Percentiles rank a stretch among this genome's conserved stretches.
Conservation (phyloP, 2,888 invertebrate genomes). For the Nebria salina region DNA sequence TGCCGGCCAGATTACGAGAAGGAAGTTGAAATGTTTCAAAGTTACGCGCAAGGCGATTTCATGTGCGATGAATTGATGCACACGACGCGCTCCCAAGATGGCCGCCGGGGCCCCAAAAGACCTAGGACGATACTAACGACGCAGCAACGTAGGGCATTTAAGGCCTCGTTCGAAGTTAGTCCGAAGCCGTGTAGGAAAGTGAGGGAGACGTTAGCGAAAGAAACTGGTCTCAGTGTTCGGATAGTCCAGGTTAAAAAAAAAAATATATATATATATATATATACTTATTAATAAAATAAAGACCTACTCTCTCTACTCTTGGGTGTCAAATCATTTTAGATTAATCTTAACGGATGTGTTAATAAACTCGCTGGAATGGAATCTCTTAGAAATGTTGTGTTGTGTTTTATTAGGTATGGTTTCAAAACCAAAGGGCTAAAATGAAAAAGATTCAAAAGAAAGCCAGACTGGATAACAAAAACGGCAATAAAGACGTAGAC, state of each 20-base stretch:
- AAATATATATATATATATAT: not conserved
- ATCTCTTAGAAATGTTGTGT: not conserved
- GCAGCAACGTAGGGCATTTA: slow-evolving; percentile 83
- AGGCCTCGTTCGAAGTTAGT: slow-evolving; percentile 85
- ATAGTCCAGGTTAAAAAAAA: slow-evolving; percentile 76
- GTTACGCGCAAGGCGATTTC: slow-evolving; percentile 68
- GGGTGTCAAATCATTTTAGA: not conserved
- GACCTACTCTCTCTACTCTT: not conserved
- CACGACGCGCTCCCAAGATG: slow-evolving; percentile 69
- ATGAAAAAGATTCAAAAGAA: slow-evolving; percentile 75
- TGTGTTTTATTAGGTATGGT: slow-evolving; percentile 66
- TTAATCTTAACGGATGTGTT: not conserved
- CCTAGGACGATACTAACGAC: slow-evolving; percentile 86
- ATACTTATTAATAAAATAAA: not conserved
- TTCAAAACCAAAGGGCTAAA: slow-evolving; percentile 73
- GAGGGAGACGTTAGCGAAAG: slow-evolving; percentile 82
- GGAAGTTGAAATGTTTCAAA: slow-evolving; percentile 78
- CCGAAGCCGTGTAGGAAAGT: slow-evolving; percentile 87
- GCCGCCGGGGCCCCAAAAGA: slow-evolving; percentile 79
- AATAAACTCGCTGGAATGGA: not conserved
- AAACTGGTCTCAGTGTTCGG: slow-evolving; percentile 83
- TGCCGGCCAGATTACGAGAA: slow-evolving; percentile 84
- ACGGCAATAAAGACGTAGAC: slow-evolving; percentile 62
- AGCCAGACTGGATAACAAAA: slow-evolving; percentile 68
- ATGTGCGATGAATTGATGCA: slow-evolving; percentile 69